Percentiles rank a stretch among this genome's conserved stretches.
Conservation (phyloP, 2,888 invertebrate genomes). For the Gryllus longicercus region DNA sequence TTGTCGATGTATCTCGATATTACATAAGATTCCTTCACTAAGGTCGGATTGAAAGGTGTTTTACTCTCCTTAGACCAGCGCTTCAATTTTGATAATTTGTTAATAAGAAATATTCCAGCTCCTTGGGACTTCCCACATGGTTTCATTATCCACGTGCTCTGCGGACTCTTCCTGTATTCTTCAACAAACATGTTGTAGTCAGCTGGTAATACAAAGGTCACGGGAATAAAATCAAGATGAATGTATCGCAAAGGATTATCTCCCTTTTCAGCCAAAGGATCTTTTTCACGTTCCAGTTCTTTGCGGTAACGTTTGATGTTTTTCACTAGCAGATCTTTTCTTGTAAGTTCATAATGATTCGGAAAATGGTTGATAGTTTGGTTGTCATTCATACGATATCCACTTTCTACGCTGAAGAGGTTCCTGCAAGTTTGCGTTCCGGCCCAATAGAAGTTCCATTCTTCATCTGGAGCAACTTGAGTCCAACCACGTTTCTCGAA, state of each 20-base stretch:
- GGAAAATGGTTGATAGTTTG: conserved; percentile 95
- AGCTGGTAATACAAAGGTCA: conserved; percentile 32
- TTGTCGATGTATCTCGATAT: conserved; percentile 94
- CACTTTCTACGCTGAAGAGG: conserved; percentile 86
- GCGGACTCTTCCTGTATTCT: conserved; percentile 89
- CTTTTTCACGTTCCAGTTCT: conserved; percentile 87
- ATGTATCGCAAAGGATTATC: conserved; percentile 21
- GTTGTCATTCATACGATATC: conserved; percentile 86
- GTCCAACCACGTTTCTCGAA: conserved; percentile 89
- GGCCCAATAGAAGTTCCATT: conserved; percentile 94
- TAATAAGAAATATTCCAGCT: conserved; percentile 90
- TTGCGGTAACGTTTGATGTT: conserved; percentile 92
- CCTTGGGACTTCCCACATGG: conserved; percentile 93
- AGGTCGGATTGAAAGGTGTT: conserved; percentile 77
- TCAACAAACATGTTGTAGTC: conserved; percentile 97
- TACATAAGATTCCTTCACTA: conserved; percentile 87
- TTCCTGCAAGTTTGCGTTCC: conserved; percentile 83
- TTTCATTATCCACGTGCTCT: conserved; percentile 96
- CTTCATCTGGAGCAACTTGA: conserved; percentile 82
- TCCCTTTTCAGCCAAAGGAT: conserved; percentile 71
- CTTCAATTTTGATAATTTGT: conserved; percentile 89
- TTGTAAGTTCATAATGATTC: conserved; percentile 89
- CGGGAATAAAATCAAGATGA: conserved; percentile 24
- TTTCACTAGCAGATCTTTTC: conserved; percentile 93
- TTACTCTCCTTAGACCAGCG: conserved; percentile 85